These are phyloP conservation scores for Euplexia lucipara DNA, from an alignment of 2,888 invertebrate species.

Conservation along the genomic window DNA sequence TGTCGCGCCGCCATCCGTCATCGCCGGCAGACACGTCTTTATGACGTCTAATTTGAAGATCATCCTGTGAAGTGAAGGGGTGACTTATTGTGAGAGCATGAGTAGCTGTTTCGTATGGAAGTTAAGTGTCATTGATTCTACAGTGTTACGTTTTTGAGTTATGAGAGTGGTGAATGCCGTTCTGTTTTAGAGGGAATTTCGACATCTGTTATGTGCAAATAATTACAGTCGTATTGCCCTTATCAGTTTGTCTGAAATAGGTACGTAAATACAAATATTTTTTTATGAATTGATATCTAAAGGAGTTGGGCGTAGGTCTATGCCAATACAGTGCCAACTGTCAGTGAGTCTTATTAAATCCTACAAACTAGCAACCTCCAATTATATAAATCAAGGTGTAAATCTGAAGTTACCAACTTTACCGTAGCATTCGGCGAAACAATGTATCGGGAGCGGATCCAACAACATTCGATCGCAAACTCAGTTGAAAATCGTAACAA, in stretches of 20 bases:
- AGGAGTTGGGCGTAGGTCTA: not conserved
- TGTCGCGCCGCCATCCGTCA: constrained; percentile 86
- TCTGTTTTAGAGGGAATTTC: constrained; percentile 7
- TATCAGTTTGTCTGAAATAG: not conserved
- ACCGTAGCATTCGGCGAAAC: constrained; percentile 67
- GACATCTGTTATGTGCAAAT: not conserved
- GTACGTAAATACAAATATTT: not conserved
- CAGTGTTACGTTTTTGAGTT: constrained; percentile 51
- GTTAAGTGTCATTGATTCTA: constrained; percentile 60
- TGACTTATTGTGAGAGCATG: constrained; percentile 84
- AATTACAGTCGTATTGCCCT: not conserved
- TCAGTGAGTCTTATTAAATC: constrained; percentile 10
- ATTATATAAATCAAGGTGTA: constrained; percentile 65
- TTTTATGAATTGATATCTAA: not conserved
- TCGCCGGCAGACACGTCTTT: constrained; percentile 83
- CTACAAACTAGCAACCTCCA: constrained; percentile 45
- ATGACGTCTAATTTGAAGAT: constrained; percentile 87
- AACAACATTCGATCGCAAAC: constrained; percentile 71
- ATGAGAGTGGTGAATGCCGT: constrained; percentile 7
- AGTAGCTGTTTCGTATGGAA: constrained; percentile 77
- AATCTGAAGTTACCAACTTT: constrained; percentile 69
- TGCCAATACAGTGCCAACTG: constrained; percentile 8
- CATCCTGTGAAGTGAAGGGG: constrained; percentile 81
- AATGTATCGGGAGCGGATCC: constrained; percentile 68
- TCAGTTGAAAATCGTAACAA: constrained; percentile 84